A percentile compares a stretch with the other conserved stretches of the same genome.
Conservation (phyloP, 2,888 invertebrate species). For the Trisateles emortualis region DNA sequence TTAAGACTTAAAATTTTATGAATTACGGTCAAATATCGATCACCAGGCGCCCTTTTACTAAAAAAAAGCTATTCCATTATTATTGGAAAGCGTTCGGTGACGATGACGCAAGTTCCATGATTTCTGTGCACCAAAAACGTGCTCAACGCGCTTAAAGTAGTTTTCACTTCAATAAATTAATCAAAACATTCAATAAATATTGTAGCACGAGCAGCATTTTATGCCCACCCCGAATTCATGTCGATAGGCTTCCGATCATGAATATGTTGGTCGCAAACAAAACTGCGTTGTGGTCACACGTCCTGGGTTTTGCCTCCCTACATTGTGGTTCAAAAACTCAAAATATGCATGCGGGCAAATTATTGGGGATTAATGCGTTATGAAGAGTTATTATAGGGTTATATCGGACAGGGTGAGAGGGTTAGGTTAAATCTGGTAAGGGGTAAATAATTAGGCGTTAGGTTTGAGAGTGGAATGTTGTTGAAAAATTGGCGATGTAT, state of each 20-base stretch:
- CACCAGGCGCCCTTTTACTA: too few relatives aligned
- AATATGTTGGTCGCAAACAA: constrained; percentile 42
- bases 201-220: constrained; percentile 46
- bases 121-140: too few relatives aligned
- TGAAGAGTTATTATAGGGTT: constrained; percentile 28
- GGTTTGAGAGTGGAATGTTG: constrained; percentile 10
- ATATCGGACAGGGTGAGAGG: constrained; percentile 14
- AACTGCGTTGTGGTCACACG: constrained; percentile 29
- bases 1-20: too few relatives aligned
- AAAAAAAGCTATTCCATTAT: too few relatives aligned
- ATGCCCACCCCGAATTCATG: constrained; percentile 33
- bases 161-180: not conserved
- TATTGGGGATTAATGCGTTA: constrained; percentile 43
- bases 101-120: too few relatives aligned
- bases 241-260: constrained; percentile 49
- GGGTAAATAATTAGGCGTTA: constrained; percentile 17
- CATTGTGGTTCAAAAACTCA: constrained; percentile 19
- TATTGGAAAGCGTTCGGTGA: too few relatives aligned
- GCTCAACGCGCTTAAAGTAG: too few relatives aligned
- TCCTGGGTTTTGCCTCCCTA: constrained; percentile 13
- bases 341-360: constrained; percentile 44
- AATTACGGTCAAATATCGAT: too few relatives aligned
- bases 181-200: not conserved
- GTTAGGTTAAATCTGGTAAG: constrained; percentile 16
- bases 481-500: not conserved